Base-by-base conservation (phyloP, 2,797 vertebrate species). In the Halcyon smyrnensis region DNA sequence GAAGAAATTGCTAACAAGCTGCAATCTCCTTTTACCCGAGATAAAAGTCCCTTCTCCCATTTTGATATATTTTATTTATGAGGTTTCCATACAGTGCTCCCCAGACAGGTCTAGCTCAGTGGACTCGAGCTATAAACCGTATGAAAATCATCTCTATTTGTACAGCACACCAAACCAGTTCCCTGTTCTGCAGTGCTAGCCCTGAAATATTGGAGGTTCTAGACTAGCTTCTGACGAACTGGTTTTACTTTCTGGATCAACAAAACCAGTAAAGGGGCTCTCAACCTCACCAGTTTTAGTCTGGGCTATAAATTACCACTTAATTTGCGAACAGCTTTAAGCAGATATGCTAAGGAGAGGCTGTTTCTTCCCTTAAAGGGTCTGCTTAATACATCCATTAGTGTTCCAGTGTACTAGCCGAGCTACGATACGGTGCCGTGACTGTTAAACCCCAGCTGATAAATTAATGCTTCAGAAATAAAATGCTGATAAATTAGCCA, bases 251-350 rank as follows among this genome's bases (percentile, higher is more conserved):
- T 75, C 53, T 87, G 86, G 70, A 80, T 84, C 41, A 76, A 56
- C 36, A 74, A 45, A 94, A 80, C 67, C 9, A 32, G 25, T 87
- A 41, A 62, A 90, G 68, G 50, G 60, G 37, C 45, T 77, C 69
- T 92, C 60, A 84, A 34, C 48, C 63, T 41, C 53, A 28, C 63
- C 63, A 45, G 50, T 53, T 89, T 68, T 65, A 57, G 63, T n/a
- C 51, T 39, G 56, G 69, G 68, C 87, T 93, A 74, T 93, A 87
- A 96, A 96, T 93, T 86, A 84, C 84, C 27, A 6, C 84, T 87
- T 95, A 73, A 93, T 95, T 97, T 95, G 90, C 48, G 90, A 86
- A 94, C 77, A 82, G 90, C 67, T 79, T 97, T 92, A 96, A 84
- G 84, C 59, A 51, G 65, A 64, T 90, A 17, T 32, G 93, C 27